Evolutionary conservation across 2,113 vertebrate species (phyloP), one percentile per base, ranked within the genome.

Genomic region (Gopherus evgoodei): DNA sequence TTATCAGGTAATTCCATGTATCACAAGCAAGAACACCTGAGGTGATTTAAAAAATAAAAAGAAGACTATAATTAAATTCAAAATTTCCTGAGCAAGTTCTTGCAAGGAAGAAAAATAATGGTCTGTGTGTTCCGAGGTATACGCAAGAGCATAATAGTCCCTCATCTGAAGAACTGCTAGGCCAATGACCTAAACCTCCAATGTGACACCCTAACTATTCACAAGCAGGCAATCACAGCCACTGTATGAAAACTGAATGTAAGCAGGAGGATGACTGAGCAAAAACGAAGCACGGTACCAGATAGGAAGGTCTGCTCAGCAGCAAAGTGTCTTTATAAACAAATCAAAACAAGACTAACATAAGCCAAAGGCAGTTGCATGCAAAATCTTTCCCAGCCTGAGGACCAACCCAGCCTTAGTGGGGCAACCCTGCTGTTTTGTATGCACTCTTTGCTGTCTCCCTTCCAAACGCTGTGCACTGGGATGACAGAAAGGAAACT

Each of bases 161-260:
- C 69, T 12, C 9, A 6, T 88, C 38, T 52, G 69, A 75, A 75
- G 69, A 42, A 42, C 19, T 24, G 11, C 69, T 75, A 22, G 27
- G 24, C 42, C 29, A 1, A 0, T 29, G 91, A 87, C 65, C 16
- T 35, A 81, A 90, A 17, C 25, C 69, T 75, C 11, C 35, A 11
- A 0, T 56, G 57, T 38, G 35, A 14, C 1, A 3, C 62, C 31
- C n/a, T 38, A 38, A 75, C 35, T 83, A 10, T 1, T 16, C 65
- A 38, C 11, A 47, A 22, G 25, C 76, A 31, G 38, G 25, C 76
- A 31, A 35, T 81, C 89, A 83, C 80, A 35, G 2, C 24, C 75
- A 22, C 10, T 49, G 42, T 42, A 38, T 29, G 65, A 16, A 38
- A 47, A 69, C 25, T 29, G 22, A 53, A 53, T 86, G 24, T 25